Base-by-base conservation (phyloP, 2,888 invertebrate genomes). In the Melieria omissa region DNA sequence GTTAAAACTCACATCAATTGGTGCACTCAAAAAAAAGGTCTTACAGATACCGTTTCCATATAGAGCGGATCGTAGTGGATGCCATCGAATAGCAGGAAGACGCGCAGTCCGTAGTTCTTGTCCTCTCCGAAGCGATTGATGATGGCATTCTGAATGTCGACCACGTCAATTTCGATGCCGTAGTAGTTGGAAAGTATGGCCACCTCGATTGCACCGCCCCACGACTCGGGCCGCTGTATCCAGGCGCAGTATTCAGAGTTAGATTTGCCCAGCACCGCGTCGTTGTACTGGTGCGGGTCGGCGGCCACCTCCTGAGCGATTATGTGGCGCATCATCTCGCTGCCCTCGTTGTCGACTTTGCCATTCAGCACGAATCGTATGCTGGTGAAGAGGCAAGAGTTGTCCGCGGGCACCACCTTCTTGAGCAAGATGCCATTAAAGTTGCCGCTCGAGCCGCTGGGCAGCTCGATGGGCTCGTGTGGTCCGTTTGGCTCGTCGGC, bases 201-300 rank as follows among this genome's bases (percentile, higher is more conserved):
- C 46, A 98, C 89, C 88, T 98, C 98, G 78, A 98, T 98, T 71
- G 95, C 98, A 75, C 98, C 98, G 74, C 98, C 98, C 98, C 98
- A 98, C 0, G 95, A 93, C 78, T 93, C 94, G 0, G 93, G 91
- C 80, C 93, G 93, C 82, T 92, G 90, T 76, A 98, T 98, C 98
- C 98, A 98, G 4, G 90, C 88, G 81, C 95, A 95, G 84, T 98
- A 98, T 66, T 95, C 95, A 0, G 89, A 85, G 82, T 95, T 95
- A 0, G 95, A 92, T 87, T 92, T 92, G 0, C 96, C 95, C 0
- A 98, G 89, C 80, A 98, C 91, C 0, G 93, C 98, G 83, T 95
- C 95, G 69, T 90, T 94, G 86, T 94, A 98, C 46, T 91, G 92
- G 8, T 91, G 92, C 0, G 90, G 89, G 80, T 97, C 94, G 65